Conservation (phyloP, 2,797 vertebrate genomes). For the Selene dorsalis region DNA sequence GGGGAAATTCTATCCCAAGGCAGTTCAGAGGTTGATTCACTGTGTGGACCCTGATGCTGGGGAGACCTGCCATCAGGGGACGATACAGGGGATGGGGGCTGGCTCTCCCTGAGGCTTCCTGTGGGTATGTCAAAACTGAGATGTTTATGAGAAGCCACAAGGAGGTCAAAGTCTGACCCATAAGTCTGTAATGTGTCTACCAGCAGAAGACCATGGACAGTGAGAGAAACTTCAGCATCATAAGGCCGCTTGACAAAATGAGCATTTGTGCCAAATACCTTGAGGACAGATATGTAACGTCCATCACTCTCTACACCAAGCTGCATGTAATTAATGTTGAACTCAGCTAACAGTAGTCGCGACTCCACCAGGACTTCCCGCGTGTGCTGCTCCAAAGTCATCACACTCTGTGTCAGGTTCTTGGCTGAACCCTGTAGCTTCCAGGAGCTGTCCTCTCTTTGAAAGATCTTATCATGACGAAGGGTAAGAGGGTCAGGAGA, state of each 20-base stretch:
- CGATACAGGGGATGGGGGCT: slow-evolving; percentile 88
- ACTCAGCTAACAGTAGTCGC: slow-evolving; percentile 94
- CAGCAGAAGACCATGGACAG: slow-evolving; percentile 94
- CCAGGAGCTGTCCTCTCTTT: slow-evolving; percentile 87
- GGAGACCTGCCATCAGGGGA: slow-evolving; percentile 66
- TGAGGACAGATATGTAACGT: slow-evolving; percentile 96
- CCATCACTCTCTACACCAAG: slow-evolving; percentile 95
- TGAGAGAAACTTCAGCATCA: slow-evolving; percentile 93
- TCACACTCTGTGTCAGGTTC: slow-evolving; percentile 95
- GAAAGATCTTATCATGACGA: slow-evolving; percentile 91
- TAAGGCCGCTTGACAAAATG: slow-evolving; percentile 98
- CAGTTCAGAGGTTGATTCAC: slow-evolving; percentile 48
- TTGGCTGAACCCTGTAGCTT: slow-evolving; percentile 91
- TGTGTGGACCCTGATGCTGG: slow-evolving; percentile 68
- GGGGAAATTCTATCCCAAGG: slow-evolving; percentile 73
- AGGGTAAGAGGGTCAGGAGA: slow-evolving; percentile 84
- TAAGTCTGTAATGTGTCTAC: slow-evolving; percentile 98
- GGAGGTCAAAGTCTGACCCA: slow-evolving; percentile 95
- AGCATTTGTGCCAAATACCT: slow-evolving; percentile 96
- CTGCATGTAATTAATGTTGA: slow-evolving; percentile 98
- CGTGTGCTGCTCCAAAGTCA: slow-evolving; percentile 93
- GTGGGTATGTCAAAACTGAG: slow-evolving; percentile 96
- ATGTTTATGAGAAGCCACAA: slow-evolving; percentile 98
- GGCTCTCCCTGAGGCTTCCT: slow-evolving; percentile 92
- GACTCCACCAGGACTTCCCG: slow-evolving; percentile 96